Base-by-base conservation (phyloP, 2,888 invertebrate genomes). In the Asteroscopus sphinx region DNA sequence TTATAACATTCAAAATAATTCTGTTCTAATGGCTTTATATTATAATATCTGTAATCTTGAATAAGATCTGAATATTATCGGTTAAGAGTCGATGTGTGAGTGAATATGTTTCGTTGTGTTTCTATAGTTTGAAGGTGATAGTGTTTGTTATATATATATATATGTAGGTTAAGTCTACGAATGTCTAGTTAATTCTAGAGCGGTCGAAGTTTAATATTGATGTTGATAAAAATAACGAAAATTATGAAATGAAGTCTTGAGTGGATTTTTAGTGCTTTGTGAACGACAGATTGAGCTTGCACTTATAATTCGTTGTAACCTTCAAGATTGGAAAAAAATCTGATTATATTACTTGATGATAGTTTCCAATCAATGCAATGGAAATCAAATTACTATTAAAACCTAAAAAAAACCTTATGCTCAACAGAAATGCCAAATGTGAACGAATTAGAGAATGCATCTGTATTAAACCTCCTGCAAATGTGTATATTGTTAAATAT, bases 21-120 rank as follows among this genome's bases (percentile, higher is more conserved):
- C 52, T 52, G 8, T 28, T 42, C 33, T 8, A 46, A 76, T 65
- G 53, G 56, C 76, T 74, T 59, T 64, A 72, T 80, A 76, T n/a
- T 77, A 80, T 68, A 65, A 64, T 54, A 39, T n/a, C n/a, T n/a
- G n/a, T 42, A 45, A 63, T 66, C 54, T 79, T 62, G 69, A 69
- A 71, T 41, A 56, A 81, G 88, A 88, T 89, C 87, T 89, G 87
- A 85, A 65, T 66, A 57, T 39, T 40, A 52, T 57, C n/a, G 53
- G 40, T 58, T 44, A 42, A 15, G 35, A 51, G 51, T 66, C 51
- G 37, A 57, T 57, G 65, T 73, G 66, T 76, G 75, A 58, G 68
- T 70, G 71, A 62, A 7, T 56, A 55, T 67, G 36, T 52, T 69
- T 45, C 65, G 68, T 79, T 82, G 71, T 77, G 71, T 56, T 37